A percentile compares a stretch with the other conserved stretches of the same genome.
Conservation (phyloP, 1,140 invertebrate genomes). For the Drosophila gunungcola region DNA sequence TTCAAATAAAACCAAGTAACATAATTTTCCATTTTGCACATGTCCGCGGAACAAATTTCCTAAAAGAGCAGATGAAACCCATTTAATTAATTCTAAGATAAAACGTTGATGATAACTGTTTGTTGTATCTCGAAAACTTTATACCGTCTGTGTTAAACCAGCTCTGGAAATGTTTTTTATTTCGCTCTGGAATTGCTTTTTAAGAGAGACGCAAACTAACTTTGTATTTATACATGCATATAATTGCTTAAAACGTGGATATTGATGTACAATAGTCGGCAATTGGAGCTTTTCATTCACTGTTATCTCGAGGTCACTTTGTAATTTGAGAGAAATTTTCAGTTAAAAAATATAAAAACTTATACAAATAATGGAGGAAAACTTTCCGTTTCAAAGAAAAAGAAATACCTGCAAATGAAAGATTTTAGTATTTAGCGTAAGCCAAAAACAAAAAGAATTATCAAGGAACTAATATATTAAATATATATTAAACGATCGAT, state of each 20-base stretch:
- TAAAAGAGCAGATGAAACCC: constrained; percentile 31
- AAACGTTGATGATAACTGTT: constrained; percentile 66
- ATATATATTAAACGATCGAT: constrained; percentile 61
- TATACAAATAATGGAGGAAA: constrained; percentile 19
- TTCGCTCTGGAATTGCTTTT: constrained; percentile 63
- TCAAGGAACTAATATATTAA: constrained; percentile 55
- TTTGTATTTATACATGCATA: constrained; percentile 59
- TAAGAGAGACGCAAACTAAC: constrained; percentile 48
- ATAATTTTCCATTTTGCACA: constrained; percentile 49
- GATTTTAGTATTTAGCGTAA: constrained; percentile 76
- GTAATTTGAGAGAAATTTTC: constrained; percentile 29
- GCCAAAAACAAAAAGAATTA: constrained; percentile 57
- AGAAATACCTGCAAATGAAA: constrained; percentile 66
- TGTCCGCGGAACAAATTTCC: constrained; percentile 46
- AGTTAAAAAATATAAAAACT: constrained; percentile 26
- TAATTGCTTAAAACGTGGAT: constrained; percentile 49
- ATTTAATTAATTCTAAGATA: constrained; percentile 75
- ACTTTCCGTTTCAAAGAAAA: constrained; percentile 47
- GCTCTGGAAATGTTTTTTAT: constrained; percentile 76
- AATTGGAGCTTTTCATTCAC: constrained; percentile 43
- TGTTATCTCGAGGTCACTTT: constrained; percentile 45
- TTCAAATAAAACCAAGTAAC: constrained; percentile 23
- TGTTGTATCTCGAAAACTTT: constrained; percentile 77
- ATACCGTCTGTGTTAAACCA: constrained; percentile 80
- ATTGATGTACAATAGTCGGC: constrained; percentile 50